Evolutionary conservation across 2,888 invertebrate genomes (phyloP).

Genomic region (Elegia similella): DNA sequence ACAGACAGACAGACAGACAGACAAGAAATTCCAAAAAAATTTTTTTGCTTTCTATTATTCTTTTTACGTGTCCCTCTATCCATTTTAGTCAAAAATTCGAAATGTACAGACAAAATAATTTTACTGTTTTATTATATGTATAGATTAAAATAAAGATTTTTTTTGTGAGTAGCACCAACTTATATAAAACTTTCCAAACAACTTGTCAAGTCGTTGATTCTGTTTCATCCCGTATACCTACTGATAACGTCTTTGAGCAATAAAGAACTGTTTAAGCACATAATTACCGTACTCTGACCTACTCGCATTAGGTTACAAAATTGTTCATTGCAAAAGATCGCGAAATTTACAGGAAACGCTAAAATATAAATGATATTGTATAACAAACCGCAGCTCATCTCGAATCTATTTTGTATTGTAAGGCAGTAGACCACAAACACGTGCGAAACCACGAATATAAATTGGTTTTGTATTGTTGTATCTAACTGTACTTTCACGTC

Average conservation of each 20-base stretch:
- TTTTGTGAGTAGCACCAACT: too few species aligned
- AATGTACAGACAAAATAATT: too few species aligned
- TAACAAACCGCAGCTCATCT: constrained; percentile 46
- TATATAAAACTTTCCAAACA: too few species aligned
- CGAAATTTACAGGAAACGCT: constrained; percentile 27
- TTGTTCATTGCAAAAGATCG: constrained; percentile 13
- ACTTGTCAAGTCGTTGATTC: too few species aligned
- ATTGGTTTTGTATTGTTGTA: constrained; percentile 30
- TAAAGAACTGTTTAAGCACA: not conserved
- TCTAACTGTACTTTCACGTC: constrained; percentile 38
- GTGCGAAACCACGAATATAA: constrained; percentile 34
- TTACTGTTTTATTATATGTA: too few species aligned
- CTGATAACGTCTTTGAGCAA: not conserved
- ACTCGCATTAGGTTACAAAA: constrained; percentile 8
- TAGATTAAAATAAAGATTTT: too few species aligned
- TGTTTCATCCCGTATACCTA: too few species aligned
- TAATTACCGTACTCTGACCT: constrained; percentile 8
- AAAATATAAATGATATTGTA: constrained; percentile 33
- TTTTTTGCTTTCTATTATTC: too few species aligned
- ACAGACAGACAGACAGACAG: too few species aligned
- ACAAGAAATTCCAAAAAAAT: too few species aligned
- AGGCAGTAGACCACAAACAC: constrained; percentile 33
- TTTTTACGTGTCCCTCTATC: too few species aligned
- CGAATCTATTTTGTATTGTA: constrained; percentile 38
- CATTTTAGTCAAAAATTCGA: too few species aligned